phyloP scores from a whole-genome alignment of 2,888 invertebrate species.

The Perdita meconis region DNA sequence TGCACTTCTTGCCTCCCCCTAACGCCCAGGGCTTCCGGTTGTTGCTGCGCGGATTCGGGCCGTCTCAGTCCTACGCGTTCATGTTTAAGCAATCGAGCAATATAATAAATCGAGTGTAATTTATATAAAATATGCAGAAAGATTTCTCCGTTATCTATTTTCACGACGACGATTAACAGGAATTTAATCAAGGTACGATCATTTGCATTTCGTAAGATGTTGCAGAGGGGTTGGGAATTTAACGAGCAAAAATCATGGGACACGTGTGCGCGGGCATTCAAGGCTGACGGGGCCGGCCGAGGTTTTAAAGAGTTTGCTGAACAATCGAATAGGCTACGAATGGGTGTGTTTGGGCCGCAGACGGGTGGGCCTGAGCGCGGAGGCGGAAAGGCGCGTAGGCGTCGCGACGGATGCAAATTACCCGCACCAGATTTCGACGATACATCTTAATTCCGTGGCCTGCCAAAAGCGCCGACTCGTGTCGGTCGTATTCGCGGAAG shows the following conservation, averaged over 20 bases:
- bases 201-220: neutral
- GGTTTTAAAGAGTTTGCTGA: constrained; percentile 60
- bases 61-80: constrained; percentile 6
- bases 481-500: constrained; percentile 54
- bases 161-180: neutral
- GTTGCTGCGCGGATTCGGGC: constrained; percentile 5
- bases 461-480: constrained; percentile 65
- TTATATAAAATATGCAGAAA: neutral
- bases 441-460: constrained; percentile 82
- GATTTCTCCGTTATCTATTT: too few relatives aligned
- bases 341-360: constrained; percentile 71
- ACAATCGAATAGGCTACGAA: constrained; percentile 63
- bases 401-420: constrained; percentile 83
- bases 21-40: constrained; percentile 42
- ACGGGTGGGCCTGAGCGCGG: constrained; percentile 75
- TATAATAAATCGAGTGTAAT: too few relatives aligned
- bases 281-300: constrained; percentile 29
- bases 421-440: constrained; percentile 82
- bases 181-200: neutral
- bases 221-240: neutral
- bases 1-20: constrained; percentile 10
- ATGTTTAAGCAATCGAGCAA: constrained; percentile 1
- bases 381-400: constrained; percentile 80
- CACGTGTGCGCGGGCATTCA: constrained; percentile 4
- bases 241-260: constrained; percentile 28